These are phyloP conservation scores for Scrobipalpa atriplicella DNA, from an alignment of 2,888 invertebrate species.

Conservation along the genomic window DNA sequence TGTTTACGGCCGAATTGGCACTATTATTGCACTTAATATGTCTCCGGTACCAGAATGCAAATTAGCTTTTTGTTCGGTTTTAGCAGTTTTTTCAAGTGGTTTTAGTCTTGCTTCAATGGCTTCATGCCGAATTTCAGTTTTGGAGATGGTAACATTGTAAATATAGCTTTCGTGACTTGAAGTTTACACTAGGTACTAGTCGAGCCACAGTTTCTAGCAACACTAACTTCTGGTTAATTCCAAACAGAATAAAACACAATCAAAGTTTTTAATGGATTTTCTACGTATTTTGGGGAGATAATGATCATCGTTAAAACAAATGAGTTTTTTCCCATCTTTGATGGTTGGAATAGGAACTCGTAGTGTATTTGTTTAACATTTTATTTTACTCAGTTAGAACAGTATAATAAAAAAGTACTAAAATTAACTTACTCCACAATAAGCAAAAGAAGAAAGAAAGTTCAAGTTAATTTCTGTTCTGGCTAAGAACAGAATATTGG, in stretches of 20 bases:
- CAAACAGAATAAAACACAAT: slow-evolving; percentile 9
- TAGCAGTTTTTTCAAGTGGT: too few relatives aligned
- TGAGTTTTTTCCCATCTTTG: too few relatives aligned
- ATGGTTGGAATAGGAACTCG: not conserved
- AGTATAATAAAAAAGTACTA: too few relatives aligned
- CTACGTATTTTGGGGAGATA: not conserved
- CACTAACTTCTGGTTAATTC: slow-evolving; percentile 11
- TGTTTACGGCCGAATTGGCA: too few relatives aligned
- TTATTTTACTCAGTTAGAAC: too few relatives aligned
- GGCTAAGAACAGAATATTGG: too few relatives aligned
- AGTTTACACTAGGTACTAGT: slow-evolving; percentile 11
- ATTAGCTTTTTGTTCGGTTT: not conserved
- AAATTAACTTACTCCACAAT: too few relatives aligned
- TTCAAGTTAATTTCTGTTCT: too few relatives aligned
- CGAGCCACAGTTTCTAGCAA: slow-evolving; percentile 5
- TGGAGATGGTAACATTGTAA: not conserved
- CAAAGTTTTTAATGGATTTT: slow-evolving; percentile 10
- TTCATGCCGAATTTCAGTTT: not conserved
- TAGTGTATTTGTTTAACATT: too few relatives aligned
- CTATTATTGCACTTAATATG: too few relatives aligned
- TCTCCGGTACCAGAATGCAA: too few relatives aligned
- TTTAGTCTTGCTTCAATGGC: not conserved
- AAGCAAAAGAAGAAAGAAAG: too few relatives aligned
- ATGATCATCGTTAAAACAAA: not conserved
- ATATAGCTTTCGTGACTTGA: slow-evolving; percentile 9